Evolutionary conservation across 30 jellyfish, hydroid and myxozoan species (phyloP).

Genomic region (Clytia hemisphaerica): DNA sequence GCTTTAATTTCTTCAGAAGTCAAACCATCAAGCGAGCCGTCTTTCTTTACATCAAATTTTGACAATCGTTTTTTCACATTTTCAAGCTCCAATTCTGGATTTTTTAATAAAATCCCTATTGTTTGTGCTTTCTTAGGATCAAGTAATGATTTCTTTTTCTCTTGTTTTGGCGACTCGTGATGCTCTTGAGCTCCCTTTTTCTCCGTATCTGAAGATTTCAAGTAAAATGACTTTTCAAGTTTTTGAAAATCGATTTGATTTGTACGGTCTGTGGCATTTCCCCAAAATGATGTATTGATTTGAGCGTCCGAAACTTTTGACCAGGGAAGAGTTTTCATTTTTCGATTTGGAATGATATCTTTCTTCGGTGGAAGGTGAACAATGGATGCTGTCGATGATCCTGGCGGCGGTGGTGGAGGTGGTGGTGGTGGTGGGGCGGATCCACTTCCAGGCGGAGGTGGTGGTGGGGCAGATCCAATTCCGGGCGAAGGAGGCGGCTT

Average conservation of each 20-base stretch:
- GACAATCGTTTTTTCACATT: constrained; percentile 59
- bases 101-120: constrained; percentile 82
- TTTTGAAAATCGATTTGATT: constrained; percentile 33
- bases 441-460: constrained; percentile 45
- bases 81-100: constrained; percentile 54
- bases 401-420: constrained; percentile 66
- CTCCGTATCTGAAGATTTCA: constrained; percentile 19
- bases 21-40: too few relatives aligned
- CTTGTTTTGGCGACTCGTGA: neutral
- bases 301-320: constrained; percentile 68
- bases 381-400: constrained; percentile 1
- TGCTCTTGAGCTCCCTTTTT: neutral
- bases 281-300: constrained; percentile 70
- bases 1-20: constrained; percentile 70
- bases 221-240: constrained; percentile 58
- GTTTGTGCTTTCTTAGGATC: constrained; percentile 88
- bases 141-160: constrained; percentile 22
- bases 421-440: constrained; percentile 82
- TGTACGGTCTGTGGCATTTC: constrained; percentile 41
- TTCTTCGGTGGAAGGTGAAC: constrained; percentile 63
- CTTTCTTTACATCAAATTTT: constrained; percentile 43
- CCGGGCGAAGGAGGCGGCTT: constrained; percentile 14
- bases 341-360: constrained; percentile 61
- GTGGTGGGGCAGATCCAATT: constrained; percentile 56
- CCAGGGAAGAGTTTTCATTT: constrained; percentile 82